Base-by-base conservation (phyloP, 1,140 invertebrate genomes). In the Spodoptera frugiperda region DNA sequence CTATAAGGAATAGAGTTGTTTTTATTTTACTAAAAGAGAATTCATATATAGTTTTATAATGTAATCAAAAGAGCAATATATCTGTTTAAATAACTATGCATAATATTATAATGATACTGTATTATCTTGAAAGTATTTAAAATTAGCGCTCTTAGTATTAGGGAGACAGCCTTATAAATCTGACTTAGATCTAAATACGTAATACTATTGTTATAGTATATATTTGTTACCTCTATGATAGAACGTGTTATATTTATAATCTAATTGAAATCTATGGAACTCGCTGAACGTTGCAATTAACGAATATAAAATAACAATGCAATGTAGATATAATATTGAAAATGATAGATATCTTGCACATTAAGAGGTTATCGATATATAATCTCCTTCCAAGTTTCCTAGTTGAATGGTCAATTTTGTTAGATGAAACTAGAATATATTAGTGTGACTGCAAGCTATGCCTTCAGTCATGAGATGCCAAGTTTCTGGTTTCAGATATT, bases 271-370 rank as follows among this genome's bases (percentile, higher is more conserved):
- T 71, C 68, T 71, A 55, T 33, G 53, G 25, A 71, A 55, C 68
- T 25, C 51, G 11, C 33, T 71, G 19, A 71, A 55, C 49, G 11
- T 71, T 17, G 33, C 49, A 68, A 71, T 44, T 71, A 71, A 71
- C 51, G 33, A 55, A 55, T 71, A 46, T 30, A 30, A 71, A 46
- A 19, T 55, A 19, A 55, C 53, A 71, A 44, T 71, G 68, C 51
- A 71, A 71, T 55, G 68, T 44, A 55, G 51, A 51, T 51, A 68
- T 68, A 25, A 21, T 68, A 49, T 21, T 21, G 25, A 15, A 70
- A 53, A 15, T n/a, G 11, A 68, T 68, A 53, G 25, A 53, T 70
- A 30, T 53, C 65, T 68, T 30, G 48, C 65, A 51, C 12, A 70
- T 53, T 14, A 53, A 54, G 49, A 54, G 67, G 39, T 51, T 68